phyloP scores from a whole-genome alignment of 2,888 invertebrate genomes.

The Leptogaster cylindrica region DNA sequence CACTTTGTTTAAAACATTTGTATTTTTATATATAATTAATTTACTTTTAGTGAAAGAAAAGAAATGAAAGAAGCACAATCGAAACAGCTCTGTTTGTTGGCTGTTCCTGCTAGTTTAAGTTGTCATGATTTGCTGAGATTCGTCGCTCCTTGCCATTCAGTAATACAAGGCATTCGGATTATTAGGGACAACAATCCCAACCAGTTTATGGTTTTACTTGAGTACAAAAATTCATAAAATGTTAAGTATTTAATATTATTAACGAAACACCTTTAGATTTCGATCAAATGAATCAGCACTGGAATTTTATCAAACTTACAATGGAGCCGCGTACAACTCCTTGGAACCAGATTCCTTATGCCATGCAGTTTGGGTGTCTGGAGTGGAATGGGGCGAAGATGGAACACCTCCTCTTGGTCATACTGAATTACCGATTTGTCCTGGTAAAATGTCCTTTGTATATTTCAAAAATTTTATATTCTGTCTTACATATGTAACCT shows the following conservation, averaged over 20 bases:
- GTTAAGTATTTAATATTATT: slow-evolving; percentile 23
- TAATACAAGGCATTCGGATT: slow-evolving; percentile 89
- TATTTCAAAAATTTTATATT: no score
- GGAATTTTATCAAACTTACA: slow-evolving; percentile 91
- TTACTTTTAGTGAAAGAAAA: slow-evolving; percentile 71
- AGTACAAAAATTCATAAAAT: slow-evolving; percentile 66
- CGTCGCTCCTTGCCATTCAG: slow-evolving; percentile 89
- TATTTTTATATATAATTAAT: not conserved
- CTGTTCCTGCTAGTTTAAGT: slow-evolving; percentile 88
- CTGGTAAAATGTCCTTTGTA: no score
- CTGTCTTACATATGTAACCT: no score
- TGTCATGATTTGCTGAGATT: slow-evolving; percentile 94
- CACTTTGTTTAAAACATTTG: no score
- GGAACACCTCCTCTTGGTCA: slow-evolving; percentile 76
- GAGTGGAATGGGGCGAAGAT: slow-evolving; percentile 84
- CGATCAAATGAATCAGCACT: slow-evolving; percentile 79
- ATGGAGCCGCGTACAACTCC: slow-evolving; percentile 91
- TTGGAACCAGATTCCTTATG: slow-evolving; percentile 91
- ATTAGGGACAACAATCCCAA: slow-evolving; percentile 91
- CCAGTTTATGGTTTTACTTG: slow-evolving; percentile 96
- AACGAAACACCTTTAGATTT: slow-evolving; percentile 64
- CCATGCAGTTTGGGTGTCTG: slow-evolving; percentile 93
- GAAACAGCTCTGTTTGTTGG: slow-evolving; percentile 84
- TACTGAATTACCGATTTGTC: slow-evolving; percentile 96
- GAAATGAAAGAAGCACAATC: slow-evolving; percentile 75